Percentiles rank a stretch among this genome's conserved stretches.
These are phyloP conservation scores for Theocolax elegans DNA, from an alignment of 1,140 invertebrate species.

Conservation along the genomic window DNA sequence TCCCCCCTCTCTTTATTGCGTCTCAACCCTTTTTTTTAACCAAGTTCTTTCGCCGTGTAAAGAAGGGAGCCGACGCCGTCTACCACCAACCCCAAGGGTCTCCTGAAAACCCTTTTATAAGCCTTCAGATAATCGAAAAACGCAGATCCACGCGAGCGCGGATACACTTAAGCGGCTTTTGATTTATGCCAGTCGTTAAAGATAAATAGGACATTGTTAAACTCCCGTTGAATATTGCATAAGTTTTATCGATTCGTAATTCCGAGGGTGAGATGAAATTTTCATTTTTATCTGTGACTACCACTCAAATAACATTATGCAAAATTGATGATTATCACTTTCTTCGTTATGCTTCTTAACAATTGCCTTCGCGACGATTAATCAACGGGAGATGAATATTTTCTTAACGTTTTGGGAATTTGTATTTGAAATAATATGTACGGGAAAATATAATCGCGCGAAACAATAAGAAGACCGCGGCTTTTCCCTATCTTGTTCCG, in stretches of 20 bases:
- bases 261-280: neutral
- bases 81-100: slow-evolving; percentile 35
- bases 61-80: slow-evolving; percentile 43
- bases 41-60: slow-evolving; percentile 51
- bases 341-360: no score
- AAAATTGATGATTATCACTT: no score
- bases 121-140: slow-evolving; percentile 42
- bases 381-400: no score
- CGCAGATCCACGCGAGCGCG: slow-evolving; percentile 30
- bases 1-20: slow-evolving; percentile 51
- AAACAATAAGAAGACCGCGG: no score
- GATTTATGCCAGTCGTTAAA: slow-evolving; percentile 42
- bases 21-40: slow-evolving; percentile 59
- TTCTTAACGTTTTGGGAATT: no score
- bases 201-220: slow-evolving; percentile 42
- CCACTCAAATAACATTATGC: no score
- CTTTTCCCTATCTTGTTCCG: slow-evolving; percentile 57
- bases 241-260: slow-evolving; percentile 19
- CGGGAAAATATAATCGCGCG: no score
- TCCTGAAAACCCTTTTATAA: slow-evolving; percentile 44
- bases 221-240: slow-evolving; percentile 23
- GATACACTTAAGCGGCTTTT: slow-evolving; percentile 39
- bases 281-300: slow-evolving; percentile 39
- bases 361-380: no score
- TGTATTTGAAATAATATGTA: no score